phyloP scores from a whole-genome alignment of 2,113 vertebrate genomes.

The Cinclus cinclus region DNA sequence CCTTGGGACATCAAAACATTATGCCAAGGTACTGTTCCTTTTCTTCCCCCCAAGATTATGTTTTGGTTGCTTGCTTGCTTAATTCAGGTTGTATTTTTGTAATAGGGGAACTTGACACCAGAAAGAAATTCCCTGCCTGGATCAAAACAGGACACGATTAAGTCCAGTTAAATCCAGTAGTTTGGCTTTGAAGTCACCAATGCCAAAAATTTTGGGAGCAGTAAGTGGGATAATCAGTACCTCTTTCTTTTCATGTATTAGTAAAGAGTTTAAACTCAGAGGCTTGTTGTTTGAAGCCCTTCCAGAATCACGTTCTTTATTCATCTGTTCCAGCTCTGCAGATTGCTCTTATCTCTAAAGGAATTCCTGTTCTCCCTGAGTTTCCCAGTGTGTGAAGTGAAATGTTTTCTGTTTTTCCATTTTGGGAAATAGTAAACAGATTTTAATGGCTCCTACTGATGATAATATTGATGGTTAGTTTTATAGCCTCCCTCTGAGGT shows the following conservation, averaged over 20 bases:
- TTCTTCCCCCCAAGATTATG: background rate
- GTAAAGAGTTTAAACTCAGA: background rate
- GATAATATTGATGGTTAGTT: background rate
- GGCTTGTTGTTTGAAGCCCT: background rate
- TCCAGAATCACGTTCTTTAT: background rate
- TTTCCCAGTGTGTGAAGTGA: background rate
- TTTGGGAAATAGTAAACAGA: background rate
- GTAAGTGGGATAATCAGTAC: background rate
- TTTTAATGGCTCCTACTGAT: background rate
- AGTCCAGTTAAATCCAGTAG: background rate
- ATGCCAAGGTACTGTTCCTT: background rate
- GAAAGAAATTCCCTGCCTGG: background rate
- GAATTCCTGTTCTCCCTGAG: background rate
- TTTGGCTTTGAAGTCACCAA: background rate
- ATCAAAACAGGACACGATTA: background rate
- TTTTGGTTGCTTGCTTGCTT: background rate
- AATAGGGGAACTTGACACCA: background rate
- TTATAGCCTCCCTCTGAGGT: background rate
- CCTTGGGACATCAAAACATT: background rate
- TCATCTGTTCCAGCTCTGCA: background rate
- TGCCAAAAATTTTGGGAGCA: background rate
- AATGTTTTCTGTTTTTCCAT: background rate
- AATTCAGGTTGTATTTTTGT: background rate
- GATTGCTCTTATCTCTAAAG: background rate
- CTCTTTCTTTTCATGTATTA: background rate